Base-by-base conservation (phyloP, 2,888 invertebrate genomes). In the Chymomyza procnemis region DNA sequence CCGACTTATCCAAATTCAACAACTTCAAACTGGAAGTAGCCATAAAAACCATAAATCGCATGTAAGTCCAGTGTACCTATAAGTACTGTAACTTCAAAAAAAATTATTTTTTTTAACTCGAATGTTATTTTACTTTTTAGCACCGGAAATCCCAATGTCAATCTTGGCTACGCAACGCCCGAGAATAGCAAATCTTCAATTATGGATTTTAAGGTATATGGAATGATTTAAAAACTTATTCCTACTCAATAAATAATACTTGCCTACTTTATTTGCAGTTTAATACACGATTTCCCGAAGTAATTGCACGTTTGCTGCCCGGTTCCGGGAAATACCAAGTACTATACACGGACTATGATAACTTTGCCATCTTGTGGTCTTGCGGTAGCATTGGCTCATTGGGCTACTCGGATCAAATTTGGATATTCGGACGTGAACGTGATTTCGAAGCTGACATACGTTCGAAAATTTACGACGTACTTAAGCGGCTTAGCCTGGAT, bases 321-420 rank as follows among this genome's bases (percentile, higher is more conserved):
- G 95, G 95, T 56, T 93, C 94, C 8, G 95, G 95, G 0, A 93
- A 93, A 73, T 95, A 95, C 91, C 93, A 93, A 90, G 92, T 95
- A 56, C 92, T 95, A 22, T 93, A 93, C 85, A 95, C 95, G 0
- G 95, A 95, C 90, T 95, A 95, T 89, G 92, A 93, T 0, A 93
- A 93, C 84, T 95, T 94, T 90, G 95, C 95, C 47, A 92, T 95
- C 71, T 86, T 95, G 58, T 95, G 95, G 94, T 95, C 95, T 3
- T 95, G 95, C 83, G 93, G 94, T 19, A 94, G 93, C 89, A 92
- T 94, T 73, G 93, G 93, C 61, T 88, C 89, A 2, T 79, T 90
- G 8, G 90, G 89, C 14, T 87, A 91, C 91, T 72, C 92, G 93
- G 95, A 95, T 92, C 93, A 94, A 83, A 93, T 95, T 73, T 95